Percentiles rank a stretch among this genome's conserved stretches.
Conservation (phyloP, 1,140 invertebrate species). For the Drosophila simulans region DNA sequence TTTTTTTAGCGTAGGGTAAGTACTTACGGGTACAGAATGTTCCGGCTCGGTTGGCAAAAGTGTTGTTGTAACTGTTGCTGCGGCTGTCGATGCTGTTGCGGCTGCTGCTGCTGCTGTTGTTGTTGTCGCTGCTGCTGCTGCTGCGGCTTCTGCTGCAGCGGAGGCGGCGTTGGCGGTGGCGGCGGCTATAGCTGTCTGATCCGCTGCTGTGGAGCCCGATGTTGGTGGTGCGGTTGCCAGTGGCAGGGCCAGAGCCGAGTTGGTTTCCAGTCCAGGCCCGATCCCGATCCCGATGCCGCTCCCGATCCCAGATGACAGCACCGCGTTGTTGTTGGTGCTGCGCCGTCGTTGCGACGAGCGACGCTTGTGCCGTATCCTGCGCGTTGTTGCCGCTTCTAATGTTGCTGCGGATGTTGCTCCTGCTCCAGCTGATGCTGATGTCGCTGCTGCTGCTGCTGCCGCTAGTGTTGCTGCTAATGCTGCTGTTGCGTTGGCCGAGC, state of each 20-base stretch:
- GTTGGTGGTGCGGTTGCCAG: slow-evolving; percentile 55
- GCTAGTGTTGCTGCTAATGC: slow-evolving; percentile 31
- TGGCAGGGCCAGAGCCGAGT: slow-evolving; percentile 81
- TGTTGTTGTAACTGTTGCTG: slow-evolving; percentile 63
- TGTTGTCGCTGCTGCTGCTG: slow-evolving; percentile 27
- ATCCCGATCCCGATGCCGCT: slow-evolving; percentile 38
- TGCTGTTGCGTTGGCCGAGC: slow-evolving; percentile 49
- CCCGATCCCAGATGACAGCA: slow-evolving; percentile 48
- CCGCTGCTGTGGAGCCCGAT: slow-evolving; percentile 48
- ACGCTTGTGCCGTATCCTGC: slow-evolving; percentile 62
- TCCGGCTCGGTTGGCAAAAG: slow-evolving; percentile 84
- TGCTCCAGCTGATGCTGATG: slow-evolving; percentile 2
- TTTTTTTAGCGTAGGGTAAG: slow-evolving; percentile 8
- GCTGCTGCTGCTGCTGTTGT: slow-evolving; percentile 43
- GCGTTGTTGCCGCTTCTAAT: slow-evolving; percentile 50
- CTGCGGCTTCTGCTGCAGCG: slow-evolving; percentile 1
- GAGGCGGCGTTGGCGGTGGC: slow-evolving; percentile 2
- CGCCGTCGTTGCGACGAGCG: slow-evolving; percentile 67
- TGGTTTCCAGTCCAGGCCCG: slow-evolving; percentile 39
- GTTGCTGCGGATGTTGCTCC: slow-evolving; percentile 1
- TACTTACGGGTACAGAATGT: slow-evolving; percentile 85
- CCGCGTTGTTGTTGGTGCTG: slow-evolving; percentile 46
- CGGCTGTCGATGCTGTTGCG: slow-evolving; percentile 32
- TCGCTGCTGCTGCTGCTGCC: slow-evolving; percentile 9
- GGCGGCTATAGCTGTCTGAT: slow-evolving; percentile 38